Conservation (phyloP, 2,113 vertebrate genomes). For the Chiloscyllium plagiosum region DNA sequence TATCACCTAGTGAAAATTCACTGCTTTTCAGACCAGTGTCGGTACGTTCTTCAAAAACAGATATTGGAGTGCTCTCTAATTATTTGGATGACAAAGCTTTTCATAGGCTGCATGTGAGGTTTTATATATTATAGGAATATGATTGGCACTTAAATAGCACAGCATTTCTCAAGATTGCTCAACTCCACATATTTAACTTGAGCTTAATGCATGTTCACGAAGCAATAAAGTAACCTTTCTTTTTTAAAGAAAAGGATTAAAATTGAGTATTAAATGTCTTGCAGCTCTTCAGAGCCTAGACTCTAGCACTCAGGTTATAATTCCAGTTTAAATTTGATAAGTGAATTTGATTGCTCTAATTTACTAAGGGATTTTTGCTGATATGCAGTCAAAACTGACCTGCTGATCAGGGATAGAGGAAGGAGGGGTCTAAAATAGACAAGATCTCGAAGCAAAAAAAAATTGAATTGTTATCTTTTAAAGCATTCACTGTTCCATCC, state of each 20-base stretch:
- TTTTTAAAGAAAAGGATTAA: not conserved
- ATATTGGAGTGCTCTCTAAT: constrained; percentile 6
- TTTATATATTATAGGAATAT: not conserved
- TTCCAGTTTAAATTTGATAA: not conserved
- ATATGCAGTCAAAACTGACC: not conserved
- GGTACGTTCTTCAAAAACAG: not conserved
- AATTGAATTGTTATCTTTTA: not conserved
- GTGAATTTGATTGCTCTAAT: not conserved
- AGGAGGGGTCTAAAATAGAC: not conserved
- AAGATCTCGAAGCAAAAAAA: too few species aligned
- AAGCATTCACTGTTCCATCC: not conserved
- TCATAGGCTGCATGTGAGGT: not conserved
- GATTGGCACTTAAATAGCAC: constrained; percentile 9
- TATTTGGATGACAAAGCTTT: constrained; percentile 21
- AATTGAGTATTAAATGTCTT: not conserved
- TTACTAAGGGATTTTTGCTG: not conserved
- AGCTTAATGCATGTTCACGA: not conserved
- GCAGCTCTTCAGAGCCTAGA: not conserved
- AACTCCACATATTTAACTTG: not conserved
- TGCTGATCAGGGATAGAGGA: not conserved
- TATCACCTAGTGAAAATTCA: constrained; percentile 38
- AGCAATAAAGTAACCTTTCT: not conserved
- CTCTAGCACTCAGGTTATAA: not conserved
- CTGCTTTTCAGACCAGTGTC: constrained; percentile 57
- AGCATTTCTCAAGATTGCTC: not conserved